Conservation (phyloP, 2,797 vertebrate species). For the Chelonia mydas region DNA sequence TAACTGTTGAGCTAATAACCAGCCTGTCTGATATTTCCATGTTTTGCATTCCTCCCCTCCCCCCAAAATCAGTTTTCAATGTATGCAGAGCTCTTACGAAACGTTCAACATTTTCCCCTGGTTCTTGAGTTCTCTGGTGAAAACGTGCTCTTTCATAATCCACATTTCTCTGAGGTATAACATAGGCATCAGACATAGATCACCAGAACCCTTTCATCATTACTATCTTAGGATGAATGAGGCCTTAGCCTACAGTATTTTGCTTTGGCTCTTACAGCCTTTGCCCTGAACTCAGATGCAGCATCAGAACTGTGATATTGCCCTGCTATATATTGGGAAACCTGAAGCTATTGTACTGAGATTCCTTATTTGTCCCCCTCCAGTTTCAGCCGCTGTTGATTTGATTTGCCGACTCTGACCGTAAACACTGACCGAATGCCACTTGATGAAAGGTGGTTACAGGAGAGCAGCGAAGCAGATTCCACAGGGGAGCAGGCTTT, state of each 20-base stretch:
- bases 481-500: background rate
- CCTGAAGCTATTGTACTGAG: background rate
- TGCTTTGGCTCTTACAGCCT: background rate
- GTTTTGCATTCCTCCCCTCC: too few relatives aligned
- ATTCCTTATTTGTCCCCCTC: background rate
- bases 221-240: too few relatives aligned
- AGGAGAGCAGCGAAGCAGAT: background rate
- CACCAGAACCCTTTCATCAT: too few relatives aligned
- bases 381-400: background rate
- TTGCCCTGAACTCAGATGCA: background rate
- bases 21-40: too few relatives aligned
- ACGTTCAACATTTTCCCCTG: too few relatives aligned
- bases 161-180: too few relatives aligned
- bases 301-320: fast-evolving
- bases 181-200: too few relatives aligned
- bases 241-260: background rate
- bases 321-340: fast-evolving
- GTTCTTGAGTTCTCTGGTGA: too few relatives aligned
- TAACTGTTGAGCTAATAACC: background rate
- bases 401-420: background rate
- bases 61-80: too few relatives aligned
- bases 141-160: too few relatives aligned
- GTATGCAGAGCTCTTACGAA: too few relatives aligned
- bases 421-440: background rate
- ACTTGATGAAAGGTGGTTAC: background rate